Evolutionary conservation across 92 coral and sea anemone genomes (phyloP), one percentile per base, ranked within the genome.

Genomic region (Porites cylindrica): DNA sequence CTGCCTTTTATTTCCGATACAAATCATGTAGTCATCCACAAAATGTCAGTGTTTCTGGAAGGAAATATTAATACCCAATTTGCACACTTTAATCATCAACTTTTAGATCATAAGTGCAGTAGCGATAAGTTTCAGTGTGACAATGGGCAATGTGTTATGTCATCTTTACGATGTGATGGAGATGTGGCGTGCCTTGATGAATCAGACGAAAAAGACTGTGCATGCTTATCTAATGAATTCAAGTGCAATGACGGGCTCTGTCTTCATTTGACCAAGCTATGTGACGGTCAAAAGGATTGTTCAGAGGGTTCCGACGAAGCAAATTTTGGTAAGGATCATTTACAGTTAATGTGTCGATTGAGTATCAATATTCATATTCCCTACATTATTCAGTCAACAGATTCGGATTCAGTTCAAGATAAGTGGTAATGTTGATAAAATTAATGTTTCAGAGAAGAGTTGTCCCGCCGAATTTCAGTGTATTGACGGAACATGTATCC

Each of bases 221-320:
- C 82, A 38, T 95, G 98, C 61, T 74, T 86, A 71, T 59, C 91
- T 14, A 66, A 68, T 11, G 91, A 95, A 75, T 88, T 90, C 71
- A 71, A 70, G 23, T 95, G 98, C 68, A 75, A 82, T 56, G 81
- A 72, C 56, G 91, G 93, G 10, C 64, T 68, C 63, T 95, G 98
- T 71, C 75, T 95, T 63, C 79, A 88, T 60, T 80, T 79, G 24
- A 83, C 52, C 19, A 73, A 85, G 38, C 68, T 93, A 43, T 95
- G 98, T 81, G 80, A 95, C 63, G 92, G 84, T 21, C 38, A 38
- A 3, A 78, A 78, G 51, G 86, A 93, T 61, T 95, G 98, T 58
- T 52, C 71, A 7, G 94, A 95, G 62, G 94, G 96, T 4, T 88
- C 94, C 5, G 98, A 95, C 76, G 98, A 95, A 81, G 47, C 88